These are phyloP conservation scores for Halcyon malimbica DNA, from an alignment of 2,113 vertebrate species.

Conservation along the genomic window DNA sequence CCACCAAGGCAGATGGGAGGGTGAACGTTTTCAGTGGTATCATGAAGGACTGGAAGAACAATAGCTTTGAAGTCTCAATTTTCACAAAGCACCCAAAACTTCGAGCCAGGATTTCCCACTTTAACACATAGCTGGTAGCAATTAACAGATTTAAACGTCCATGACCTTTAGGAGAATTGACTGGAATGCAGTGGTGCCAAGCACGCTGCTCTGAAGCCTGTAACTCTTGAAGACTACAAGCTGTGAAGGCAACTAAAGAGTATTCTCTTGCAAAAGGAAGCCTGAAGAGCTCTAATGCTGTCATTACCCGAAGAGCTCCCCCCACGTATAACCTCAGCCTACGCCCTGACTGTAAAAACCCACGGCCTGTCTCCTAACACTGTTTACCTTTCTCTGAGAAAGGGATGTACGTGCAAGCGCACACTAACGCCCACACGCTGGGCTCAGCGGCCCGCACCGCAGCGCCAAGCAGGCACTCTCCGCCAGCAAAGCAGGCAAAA, in stretches of 20 bases:
- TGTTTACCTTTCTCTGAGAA: fast-evolving
- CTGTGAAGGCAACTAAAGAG: not conserved
- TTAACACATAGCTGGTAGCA: not conserved
- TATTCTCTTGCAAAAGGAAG: not conserved
- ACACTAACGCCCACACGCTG: not conserved
- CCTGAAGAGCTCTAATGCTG: not conserved
- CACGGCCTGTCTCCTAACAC: fast-evolving
- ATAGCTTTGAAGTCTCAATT: not conserved
- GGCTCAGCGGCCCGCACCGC: not conserved
- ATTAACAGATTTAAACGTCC: not conserved
- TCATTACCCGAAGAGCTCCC: not conserved
- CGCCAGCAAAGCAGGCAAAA: not conserved
- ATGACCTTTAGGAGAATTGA: not conserved
- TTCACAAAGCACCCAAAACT: not conserved
- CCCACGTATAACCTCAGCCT: fast-evolving
- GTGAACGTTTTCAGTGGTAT: not conserved
- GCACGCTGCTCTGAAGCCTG: not conserved
- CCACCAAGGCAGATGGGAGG: not conserved
- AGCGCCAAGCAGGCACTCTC: not conserved
- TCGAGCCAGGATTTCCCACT: not conserved
- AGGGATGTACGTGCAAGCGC: too few species aligned
- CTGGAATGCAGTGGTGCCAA: not conserved
- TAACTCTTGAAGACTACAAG: not conserved
- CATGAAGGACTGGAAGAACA: fast-evolving
- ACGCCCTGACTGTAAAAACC: fast-evolving